A percentile compares a stretch with the other conserved stretches of the same genome.
These are phyloP conservation scores for Pelodiscus sinensis DNA, from an alignment of 2,113 vertebrate species.

Conservation along the genomic window DNA sequence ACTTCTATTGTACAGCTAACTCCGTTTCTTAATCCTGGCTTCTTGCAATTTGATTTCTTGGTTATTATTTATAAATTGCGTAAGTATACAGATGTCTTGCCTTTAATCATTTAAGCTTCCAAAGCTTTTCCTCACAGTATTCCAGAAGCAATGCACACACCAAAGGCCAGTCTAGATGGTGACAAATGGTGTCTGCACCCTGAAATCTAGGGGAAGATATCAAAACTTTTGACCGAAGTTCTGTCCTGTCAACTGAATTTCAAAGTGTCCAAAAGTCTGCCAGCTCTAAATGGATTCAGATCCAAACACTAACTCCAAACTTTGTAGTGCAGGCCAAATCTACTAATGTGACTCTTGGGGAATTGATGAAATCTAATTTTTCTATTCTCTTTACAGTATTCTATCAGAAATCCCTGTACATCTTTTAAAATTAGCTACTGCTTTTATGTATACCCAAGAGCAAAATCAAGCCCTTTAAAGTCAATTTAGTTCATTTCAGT, in stretches of 20 bases:
- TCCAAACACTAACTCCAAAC: not conserved
- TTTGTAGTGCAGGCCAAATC: not conserved
- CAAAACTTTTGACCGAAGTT: not conserved
- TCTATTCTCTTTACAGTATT: slow-evolving; percentile 7
- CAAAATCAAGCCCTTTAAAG: slow-evolving; percentile 59
- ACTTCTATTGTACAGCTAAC: not conserved
- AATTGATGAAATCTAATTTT: not conserved
- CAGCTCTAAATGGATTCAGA: not conserved
- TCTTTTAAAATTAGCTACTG: slow-evolving; percentile 51
- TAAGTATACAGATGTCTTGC: not conserved
- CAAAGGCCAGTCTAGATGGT: not conserved
- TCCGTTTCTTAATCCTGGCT: not conserved
- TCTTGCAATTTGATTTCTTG: not conserved
- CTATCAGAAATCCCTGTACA: slow-evolving; percentile 21
- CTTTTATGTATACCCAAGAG: slow-evolving; percentile 41
- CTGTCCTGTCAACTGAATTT: not conserved
- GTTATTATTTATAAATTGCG: not conserved
- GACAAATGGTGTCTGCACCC: rapidly evolving
- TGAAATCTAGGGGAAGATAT: not conserved
- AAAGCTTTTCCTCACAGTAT: not conserved
- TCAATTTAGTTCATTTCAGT: slow-evolving; percentile 72
- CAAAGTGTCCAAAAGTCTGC: not conserved
- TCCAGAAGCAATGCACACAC: not conserved
- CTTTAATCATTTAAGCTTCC: not conserved
- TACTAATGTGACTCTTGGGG: not conserved